A percentile compares a stretch with the other conserved stretches of the same genome.
phyloP scores from a whole-genome alignment of 2,888 invertebrate species.

The Crocallis elinguaria region DNA sequence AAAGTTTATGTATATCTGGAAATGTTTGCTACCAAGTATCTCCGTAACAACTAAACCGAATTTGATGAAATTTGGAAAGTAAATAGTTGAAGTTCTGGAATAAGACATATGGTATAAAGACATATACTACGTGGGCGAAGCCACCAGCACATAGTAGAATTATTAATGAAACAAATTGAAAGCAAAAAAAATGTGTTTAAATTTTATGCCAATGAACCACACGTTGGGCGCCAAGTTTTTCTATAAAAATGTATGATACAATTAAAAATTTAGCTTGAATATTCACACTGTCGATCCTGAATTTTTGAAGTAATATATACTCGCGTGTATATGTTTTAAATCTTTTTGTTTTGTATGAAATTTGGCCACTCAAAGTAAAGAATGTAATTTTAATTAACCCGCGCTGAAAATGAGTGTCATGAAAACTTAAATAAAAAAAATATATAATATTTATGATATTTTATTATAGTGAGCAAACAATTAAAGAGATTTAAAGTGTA shows the following conservation, averaged over 20 bases:
- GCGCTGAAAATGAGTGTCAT: background rate
- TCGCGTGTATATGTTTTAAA: conserved; percentile 14
- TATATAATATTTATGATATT: no score
- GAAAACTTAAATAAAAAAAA: no score
- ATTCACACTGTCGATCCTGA: conserved; percentile 5
- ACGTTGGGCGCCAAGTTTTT: conserved; percentile 25
- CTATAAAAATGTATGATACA: conserved; percentile 5
- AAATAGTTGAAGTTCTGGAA: no score
- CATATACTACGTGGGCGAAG: no score
- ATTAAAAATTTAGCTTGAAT: conserved; percentile 6
- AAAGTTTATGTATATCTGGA: no score
- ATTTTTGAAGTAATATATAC: conserved; percentile 5
- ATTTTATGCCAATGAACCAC: background rate
- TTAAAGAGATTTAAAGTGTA: no score
- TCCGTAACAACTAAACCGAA: no score
- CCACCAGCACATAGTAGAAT: no score
- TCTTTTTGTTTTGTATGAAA: conserved; percentile 4
- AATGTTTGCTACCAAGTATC: no score
- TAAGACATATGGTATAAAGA: no score
- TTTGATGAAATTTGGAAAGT: no score
- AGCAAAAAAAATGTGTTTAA: background rate
- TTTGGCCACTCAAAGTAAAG: background rate
- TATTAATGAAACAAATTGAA: background rate
- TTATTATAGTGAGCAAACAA: no score
- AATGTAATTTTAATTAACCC: background rate